A percentile compares a stretch with the other conserved stretches of the same genome.
Conservation (phyloP, 64 coral and sea anemone species). For the Montipora efflorescens region DNA sequence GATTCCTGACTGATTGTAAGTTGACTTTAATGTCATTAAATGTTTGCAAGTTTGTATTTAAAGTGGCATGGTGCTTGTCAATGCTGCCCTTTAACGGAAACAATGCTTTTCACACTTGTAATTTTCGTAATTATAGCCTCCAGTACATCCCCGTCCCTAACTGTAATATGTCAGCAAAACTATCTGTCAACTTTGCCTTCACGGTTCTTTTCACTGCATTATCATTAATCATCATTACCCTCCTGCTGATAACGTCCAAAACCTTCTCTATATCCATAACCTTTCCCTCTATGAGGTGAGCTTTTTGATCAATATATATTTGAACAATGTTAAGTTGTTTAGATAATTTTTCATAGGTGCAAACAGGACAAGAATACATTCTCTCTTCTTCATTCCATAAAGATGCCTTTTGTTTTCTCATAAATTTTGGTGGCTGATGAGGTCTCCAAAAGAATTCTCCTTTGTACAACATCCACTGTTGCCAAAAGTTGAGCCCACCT, state of each 20-base stretch:
- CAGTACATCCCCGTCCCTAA: neutral
- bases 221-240: neutral
- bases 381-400: neutral
- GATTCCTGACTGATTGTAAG: neutral
- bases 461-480: neutral
- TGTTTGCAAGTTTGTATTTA: neutral
- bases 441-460: neutral
- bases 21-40: neutral
- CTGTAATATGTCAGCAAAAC: neutral
- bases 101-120: neutral
- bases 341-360: neutral
- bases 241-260: neutral
- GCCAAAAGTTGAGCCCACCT: neutral
- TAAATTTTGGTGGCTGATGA: neutral
- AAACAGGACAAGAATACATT: neutral
- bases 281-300: neutral
- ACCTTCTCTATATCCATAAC: neutral
- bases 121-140: neutral
- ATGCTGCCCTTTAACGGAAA: neutral
- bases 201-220: neutral
- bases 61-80: neutral
- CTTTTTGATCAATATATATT: conserved; percentile 5
- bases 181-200: neutral
- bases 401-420: neutral
- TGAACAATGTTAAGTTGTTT: neutral